A percentile compares a stretch with the other conserved stretches of the same genome.
phyloP scores from a whole-genome alignment of 1,140 invertebrate species.

The Zaprionus tsacasi region DNA sequence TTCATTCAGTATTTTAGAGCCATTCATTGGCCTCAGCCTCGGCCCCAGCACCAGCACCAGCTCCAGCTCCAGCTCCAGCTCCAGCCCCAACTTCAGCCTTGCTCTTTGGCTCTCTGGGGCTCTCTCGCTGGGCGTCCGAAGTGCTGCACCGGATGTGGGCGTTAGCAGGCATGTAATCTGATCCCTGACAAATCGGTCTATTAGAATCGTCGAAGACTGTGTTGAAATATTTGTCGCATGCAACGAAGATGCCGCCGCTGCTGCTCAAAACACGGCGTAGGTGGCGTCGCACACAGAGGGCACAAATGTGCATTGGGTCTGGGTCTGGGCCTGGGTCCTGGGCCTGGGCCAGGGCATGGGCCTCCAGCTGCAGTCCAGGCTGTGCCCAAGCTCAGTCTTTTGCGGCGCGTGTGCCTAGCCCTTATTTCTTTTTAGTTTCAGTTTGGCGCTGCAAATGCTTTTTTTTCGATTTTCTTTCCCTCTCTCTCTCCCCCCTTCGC shows the following conservation, averaged over 20 bases:
- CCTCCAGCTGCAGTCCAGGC: conserved; percentile 1
- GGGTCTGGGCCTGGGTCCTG: conserved; percentile 42
- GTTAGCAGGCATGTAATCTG: conserved; percentile 83
- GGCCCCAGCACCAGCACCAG: not conserved
- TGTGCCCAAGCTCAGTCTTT: conserved; percentile 11
- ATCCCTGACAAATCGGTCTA: conserved; percentile 84
- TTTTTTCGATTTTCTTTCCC: conserved; percentile 10
- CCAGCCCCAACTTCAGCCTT: not conserved
- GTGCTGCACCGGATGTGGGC: conserved; percentile 77
- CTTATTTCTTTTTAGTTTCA: conserved; percentile 79
- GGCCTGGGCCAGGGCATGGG: conserved; percentile 49
- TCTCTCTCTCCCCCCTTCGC: conserved; percentile 13
- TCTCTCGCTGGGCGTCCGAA: conserved; percentile 20
- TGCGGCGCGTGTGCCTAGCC: conserved; percentile 77
- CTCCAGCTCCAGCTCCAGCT: not conserved
- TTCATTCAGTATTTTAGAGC: conserved; percentile 60
- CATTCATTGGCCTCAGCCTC: conserved; percentile 40
- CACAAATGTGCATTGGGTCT: conserved; percentile 61
- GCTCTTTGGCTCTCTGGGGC: not conserved
- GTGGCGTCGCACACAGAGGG: conserved; percentile 66
- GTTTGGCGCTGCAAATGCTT: conserved; percentile 9
- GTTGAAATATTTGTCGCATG: conserved; percentile 84
- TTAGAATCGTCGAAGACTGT: conserved; percentile 79
- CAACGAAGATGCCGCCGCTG: conserved; percentile 48
- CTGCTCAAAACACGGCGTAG: conserved; percentile 58